A percentile compares a stretch with the other conserved stretches of the same genome.
Conservation (phyloP, 2,888 invertebrate genomes). For the Nebria brevicollis region DNA sequence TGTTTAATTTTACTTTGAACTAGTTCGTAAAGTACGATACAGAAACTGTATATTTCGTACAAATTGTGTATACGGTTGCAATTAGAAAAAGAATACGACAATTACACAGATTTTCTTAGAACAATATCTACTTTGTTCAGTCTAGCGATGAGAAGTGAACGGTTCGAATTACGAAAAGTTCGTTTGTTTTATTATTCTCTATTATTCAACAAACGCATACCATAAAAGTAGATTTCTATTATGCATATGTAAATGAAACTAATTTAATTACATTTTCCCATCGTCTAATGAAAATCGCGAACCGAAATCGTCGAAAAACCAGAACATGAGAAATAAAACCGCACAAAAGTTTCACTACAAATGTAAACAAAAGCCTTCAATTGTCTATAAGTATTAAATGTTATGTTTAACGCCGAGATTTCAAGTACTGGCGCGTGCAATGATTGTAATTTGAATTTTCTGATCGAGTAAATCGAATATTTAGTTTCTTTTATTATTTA, state of each 20-base stretch:
- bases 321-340: background rate
- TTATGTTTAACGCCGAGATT: too few relatives aligned
- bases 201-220: background rate
- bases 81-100: background rate
- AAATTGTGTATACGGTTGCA: background rate
- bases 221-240: background rate
- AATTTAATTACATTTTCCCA: background rate
- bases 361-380: too few relatives aligned
- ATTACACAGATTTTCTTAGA: background rate
- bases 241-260: background rate
- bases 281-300: background rate
- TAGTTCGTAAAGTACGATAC: too few relatives aligned
- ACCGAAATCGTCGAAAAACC: background rate
- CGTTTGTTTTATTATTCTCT: background rate
- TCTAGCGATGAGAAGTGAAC: background rate
- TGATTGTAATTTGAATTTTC: too few relatives aligned
- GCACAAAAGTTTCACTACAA: background rate
- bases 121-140: background rate
- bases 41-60: too few relatives aligned
- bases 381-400: too few relatives aligned
- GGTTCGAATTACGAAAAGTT: background rate
- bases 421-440: too few relatives aligned
- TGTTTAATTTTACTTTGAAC: too few relatives aligned
- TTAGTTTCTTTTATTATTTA: too few relatives aligned
- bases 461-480: too few relatives aligned